Conservation (phyloP, 1,140 invertebrate species). For the Aplysia californica region DNA sequence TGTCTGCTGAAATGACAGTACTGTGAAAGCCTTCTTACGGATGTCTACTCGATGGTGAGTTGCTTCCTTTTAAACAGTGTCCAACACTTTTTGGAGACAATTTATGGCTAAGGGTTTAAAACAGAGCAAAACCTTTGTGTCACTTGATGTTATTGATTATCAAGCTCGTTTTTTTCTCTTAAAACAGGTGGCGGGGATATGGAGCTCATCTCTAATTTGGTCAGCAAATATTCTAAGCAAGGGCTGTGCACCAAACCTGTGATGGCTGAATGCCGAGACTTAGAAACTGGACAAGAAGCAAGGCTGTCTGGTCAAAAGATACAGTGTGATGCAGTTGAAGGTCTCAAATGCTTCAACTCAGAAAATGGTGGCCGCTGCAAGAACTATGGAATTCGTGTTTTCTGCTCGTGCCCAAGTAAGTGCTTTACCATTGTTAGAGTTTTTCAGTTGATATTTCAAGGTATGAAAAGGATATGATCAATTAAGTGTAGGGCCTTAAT, state of each 20-base stretch:
- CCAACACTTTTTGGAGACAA: no score
- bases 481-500: no score
- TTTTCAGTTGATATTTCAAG: no score
- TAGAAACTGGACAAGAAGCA: background rate
- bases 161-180: background rate
- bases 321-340: background rate
- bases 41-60: no score
- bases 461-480: no score
- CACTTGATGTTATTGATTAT: no score
- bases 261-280: background rate
- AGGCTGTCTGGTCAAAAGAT: background rate
- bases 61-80: no score
- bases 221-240: background rate
- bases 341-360: background rate
- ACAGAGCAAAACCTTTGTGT: no score
- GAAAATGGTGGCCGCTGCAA: slow-evolving; percentile 1
- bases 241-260: background rate
- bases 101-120: no score
- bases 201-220: background rate
- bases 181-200: background rate
- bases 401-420: background rate
- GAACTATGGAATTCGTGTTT: slow-evolving; percentile 4
- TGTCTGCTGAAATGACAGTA: no score
- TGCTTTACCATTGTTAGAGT: no score
- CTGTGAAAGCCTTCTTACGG: no score